These are phyloP conservation scores for Triops cancriformis DNA, from an alignment of 1,140 invertebrate species.

Conservation along the genomic window DNA sequence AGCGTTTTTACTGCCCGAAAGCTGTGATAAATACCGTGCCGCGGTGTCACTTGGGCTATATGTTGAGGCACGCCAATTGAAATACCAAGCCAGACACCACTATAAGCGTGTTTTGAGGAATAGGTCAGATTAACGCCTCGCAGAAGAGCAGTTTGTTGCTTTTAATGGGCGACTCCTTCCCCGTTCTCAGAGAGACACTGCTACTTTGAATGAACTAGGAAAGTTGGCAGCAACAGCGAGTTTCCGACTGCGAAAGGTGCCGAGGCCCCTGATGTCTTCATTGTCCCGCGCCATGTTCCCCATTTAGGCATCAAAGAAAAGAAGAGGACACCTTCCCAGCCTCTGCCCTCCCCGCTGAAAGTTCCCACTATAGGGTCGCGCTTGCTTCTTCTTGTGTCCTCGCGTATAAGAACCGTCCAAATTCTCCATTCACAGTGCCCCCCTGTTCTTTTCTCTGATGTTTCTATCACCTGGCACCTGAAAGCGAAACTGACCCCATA, in stretches of 20 bases:
- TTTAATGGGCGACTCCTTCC: background rate
- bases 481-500: background rate
- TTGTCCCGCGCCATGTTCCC: background rate
- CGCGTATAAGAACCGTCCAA: constrained; percentile 5
- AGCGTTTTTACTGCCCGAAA: background rate
- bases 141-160: background rate
- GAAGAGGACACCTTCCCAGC: constrained; percentile 4
- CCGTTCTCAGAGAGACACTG: background rate
- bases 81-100: background rate
- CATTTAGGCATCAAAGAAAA: background rate
- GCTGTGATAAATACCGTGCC: constrained; percentile 5
- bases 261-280: background rate
- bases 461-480: constrained; percentile 9
- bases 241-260: background rate
- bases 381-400: constrained; percentile 4
- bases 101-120: background rate
- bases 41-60: background rate
- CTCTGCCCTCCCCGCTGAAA: background rate
- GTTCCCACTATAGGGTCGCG: background rate
- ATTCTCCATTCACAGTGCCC: background rate
- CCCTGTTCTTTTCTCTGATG: background rate
- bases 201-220: background rate
- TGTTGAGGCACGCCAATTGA: background rate
- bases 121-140: background rate
- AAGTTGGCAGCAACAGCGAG: background rate